Evolutionary conservation across 2,113 vertebrate genomes (phyloP), one percentile per base, ranked within the genome.

Genomic region (Indri indri): DNA sequence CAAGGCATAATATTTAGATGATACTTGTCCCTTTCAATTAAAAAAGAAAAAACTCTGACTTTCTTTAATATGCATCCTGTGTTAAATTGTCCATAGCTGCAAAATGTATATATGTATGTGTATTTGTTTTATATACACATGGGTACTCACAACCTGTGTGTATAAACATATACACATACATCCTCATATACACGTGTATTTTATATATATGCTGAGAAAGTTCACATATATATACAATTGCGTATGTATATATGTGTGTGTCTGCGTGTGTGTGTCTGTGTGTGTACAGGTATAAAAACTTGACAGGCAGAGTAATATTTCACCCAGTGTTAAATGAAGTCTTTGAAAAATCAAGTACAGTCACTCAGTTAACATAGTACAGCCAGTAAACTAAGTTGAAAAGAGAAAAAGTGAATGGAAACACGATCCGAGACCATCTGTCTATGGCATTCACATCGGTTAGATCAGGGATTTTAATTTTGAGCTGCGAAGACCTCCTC

Each of bases 371-470:
- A 98, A 99, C 99, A 91, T 99, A 99, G 97, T 99, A 99, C 97
- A 99, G 99, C 99, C 99, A 99, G 98, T 99, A 99, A 98, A 99
- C 99, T 96, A 99, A 94, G 98, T 99, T 99, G 98, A 99, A 99
- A 97, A 99, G 99, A 98, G 99, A 99, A 98, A 99, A 99, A 23
- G 98, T 99, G 97, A 99, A 99, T 7, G 99, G 99, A 98, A 99
- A 99, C 98, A 99, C 99, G 97, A 99, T 99, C 98, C 99, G 99
- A 97, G 99, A 99, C 99, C 99, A 99, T 97, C 99, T 99, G 98
- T 99, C 99, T 63, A 99, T 99, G 98, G 99, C 98, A 95, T 99
- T 99, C 97, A 99, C 99, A 96, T 99, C 99, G 1, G 99, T 99
- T 96, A 99, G 99, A 98, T 99, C 99, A 0, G 99, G 99, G 98